These are phyloP conservation scores for Muntiacus reevesi DNA, from an alignment of 2,113 vertebrate species.

Conservation along the genomic window DNA sequence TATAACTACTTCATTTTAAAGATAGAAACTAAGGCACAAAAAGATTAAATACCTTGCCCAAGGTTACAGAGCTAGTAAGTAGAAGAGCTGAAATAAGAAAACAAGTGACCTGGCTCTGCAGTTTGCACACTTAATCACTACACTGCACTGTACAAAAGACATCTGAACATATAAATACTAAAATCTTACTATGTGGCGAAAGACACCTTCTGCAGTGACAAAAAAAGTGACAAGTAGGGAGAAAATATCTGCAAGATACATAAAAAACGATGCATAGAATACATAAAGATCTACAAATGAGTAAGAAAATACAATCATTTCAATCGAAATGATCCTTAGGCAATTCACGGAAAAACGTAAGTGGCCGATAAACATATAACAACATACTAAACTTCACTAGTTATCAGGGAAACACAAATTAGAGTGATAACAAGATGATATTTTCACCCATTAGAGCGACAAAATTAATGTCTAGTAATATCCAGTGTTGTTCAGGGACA, in stretches of 20 bases:
- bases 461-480: conserved; percentile 7
- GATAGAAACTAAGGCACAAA: neutral
- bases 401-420: conserved; percentile 3
- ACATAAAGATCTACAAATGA: neutral
- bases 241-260: neutral
- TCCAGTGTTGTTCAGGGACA: neutral
- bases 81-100: neutral
- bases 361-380: neutral
- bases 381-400: neutral
- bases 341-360: neutral
- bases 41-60: neutral
- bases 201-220: neutral
- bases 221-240: neutral
- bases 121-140: neutral
- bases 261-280: neutral
- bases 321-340: neutral
- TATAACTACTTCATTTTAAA: neutral
- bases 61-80: neutral
- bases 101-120: neutral
- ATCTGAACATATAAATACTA: neutral
- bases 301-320: neutral
- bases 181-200: neutral
- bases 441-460: neutral
- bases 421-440: neutral
- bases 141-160: neutral